These are phyloP conservation scores for Bombyx mandarina DNA, from an alignment of 1,140 invertebrate genomes.

Conservation along the genomic window DNA sequence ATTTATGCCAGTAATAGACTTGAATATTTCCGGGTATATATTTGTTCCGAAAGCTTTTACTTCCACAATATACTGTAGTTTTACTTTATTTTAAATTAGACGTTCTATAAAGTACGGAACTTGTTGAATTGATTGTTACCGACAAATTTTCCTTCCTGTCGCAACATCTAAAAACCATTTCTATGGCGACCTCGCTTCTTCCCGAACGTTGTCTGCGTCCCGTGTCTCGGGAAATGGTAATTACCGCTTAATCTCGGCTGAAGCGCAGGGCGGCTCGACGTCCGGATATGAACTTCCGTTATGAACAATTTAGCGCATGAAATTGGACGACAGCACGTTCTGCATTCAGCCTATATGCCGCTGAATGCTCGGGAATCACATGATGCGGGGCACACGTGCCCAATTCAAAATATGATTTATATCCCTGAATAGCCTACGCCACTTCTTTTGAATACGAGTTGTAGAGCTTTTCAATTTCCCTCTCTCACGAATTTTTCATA, in stretches of 20 bases:
- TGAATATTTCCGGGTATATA: background rate
- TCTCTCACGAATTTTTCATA: too few relatives aligned
- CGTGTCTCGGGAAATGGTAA: slow-evolving; percentile 72
- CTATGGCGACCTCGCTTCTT: slow-evolving; percentile 41
- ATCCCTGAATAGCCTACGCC: slow-evolving; percentile 38
- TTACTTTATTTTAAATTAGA: slow-evolving; percentile 3
- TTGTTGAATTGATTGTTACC: slow-evolving; percentile 14
- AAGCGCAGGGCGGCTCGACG: slow-evolving; percentile 57
- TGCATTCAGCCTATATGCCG: slow-evolving; percentile 40
- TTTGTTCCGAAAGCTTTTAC: slow-evolving; percentile 8
- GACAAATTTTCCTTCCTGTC: slow-evolving; percentile 39
- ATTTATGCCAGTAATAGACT: slow-evolving; percentile 20
- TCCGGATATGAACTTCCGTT: slow-evolving; percentile 76
- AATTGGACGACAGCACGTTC: slow-evolving; percentile 70
- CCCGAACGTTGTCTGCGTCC: slow-evolving; percentile 58
- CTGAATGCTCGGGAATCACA: slow-evolving; percentile 30
- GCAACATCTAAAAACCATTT: slow-evolving; percentile 35
- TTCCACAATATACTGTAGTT: slow-evolving; percentile 3
- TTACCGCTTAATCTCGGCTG: slow-evolving; percentile 73
- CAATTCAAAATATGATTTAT: slow-evolving; percentile 42
- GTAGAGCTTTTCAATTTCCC: slow-evolving; percentile 35
- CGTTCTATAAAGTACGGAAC: too few relatives aligned
- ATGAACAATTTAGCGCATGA: slow-evolving; percentile 75
- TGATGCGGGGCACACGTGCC: slow-evolving; percentile 38
- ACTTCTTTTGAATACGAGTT: slow-evolving; percentile 42